A percentile compares a stretch with the other conserved stretches of the same genome.
Evolutionary conservation across 2,797 vertebrate genomes (phyloP).

Genomic region (Myotis vivesi): DNA sequence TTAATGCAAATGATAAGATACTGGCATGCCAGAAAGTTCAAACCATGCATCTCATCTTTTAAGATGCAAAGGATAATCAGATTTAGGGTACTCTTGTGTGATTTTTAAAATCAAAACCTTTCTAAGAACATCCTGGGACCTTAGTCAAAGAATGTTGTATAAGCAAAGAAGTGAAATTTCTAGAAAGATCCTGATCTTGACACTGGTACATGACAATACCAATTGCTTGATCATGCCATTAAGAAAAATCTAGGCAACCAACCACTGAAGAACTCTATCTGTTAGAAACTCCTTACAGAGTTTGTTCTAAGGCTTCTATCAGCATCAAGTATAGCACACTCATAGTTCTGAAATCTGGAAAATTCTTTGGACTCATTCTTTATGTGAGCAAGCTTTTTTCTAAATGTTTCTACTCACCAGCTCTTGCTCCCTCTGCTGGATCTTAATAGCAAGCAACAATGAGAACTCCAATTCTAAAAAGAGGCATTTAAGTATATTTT

Average conservation of each 20-base stretch:
- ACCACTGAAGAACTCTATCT: background rate
- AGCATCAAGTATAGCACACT: background rate
- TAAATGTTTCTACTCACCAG: background rate
- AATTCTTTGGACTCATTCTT: background rate
- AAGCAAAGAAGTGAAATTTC: slow-evolving; percentile 8
- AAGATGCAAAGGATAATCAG: background rate
- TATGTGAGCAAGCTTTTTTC: background rate
- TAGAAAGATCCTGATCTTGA: background rate
- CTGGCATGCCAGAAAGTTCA: background rate
- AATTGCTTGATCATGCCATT: background rate
- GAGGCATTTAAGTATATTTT: background rate
- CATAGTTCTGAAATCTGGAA: background rate
- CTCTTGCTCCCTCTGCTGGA: slow-evolving; percentile 52
- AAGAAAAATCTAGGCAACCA: background rate
- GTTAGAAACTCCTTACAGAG: background rate
- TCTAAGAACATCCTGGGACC: background rate
- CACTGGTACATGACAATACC: background rate
- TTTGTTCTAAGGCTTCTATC: background rate
- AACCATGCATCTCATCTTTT: background rate
- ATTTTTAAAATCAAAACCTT: background rate
- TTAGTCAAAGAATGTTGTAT: background rate
- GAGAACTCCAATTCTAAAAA: background rate
- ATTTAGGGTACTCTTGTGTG: background rate
- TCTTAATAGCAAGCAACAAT: background rate
- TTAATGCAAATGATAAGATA: background rate